phyloP scores from a whole-genome alignment of 1,140 invertebrate species.

The Plutomurus gul region DNA sequence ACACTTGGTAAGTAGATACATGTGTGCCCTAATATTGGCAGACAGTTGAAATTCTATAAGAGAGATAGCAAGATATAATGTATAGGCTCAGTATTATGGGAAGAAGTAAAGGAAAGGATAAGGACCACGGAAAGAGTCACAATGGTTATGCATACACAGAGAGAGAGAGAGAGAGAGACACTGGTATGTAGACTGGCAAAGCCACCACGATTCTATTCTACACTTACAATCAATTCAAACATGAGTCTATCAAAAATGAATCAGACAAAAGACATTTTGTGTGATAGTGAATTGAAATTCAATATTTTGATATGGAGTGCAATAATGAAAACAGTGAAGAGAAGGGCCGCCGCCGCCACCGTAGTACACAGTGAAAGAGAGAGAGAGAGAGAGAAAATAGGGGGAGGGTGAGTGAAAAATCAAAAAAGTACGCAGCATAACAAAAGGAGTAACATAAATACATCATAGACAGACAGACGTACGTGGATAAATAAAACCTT shows the following conservation, averaged over 20 bases:
- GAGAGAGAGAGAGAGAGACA: too few species aligned
- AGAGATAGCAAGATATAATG: background rate
- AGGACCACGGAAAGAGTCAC: too few species aligned
- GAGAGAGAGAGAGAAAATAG: background rate
- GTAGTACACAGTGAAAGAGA: background rate
- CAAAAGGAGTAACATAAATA: conserved; percentile 16
- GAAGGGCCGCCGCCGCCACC: too few species aligned
- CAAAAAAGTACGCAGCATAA: conserved; percentile 46
- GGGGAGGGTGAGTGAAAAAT: conserved; percentile 48
- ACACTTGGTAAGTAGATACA: background rate
- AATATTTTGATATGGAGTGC: conserved; percentile 53
- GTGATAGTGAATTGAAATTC: conserved; percentile 54
- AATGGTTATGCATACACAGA: too few species aligned
- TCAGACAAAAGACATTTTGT: conserved; percentile 49
- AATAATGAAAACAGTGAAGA: conserved; percentile 47
- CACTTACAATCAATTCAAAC: conserved; percentile 49
- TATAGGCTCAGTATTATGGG: too few species aligned
- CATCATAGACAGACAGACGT: background rate
- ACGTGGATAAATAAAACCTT: background rate
- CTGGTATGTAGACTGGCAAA: too few species aligned
- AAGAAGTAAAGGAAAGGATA: too few species aligned
- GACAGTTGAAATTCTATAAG: background rate
- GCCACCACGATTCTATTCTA: background rate
- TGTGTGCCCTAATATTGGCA: background rate
- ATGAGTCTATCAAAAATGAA: conserved; percentile 52